Conservation (phyloP, 2,113 vertebrate genomes). For the Hyla sarda region DNA sequence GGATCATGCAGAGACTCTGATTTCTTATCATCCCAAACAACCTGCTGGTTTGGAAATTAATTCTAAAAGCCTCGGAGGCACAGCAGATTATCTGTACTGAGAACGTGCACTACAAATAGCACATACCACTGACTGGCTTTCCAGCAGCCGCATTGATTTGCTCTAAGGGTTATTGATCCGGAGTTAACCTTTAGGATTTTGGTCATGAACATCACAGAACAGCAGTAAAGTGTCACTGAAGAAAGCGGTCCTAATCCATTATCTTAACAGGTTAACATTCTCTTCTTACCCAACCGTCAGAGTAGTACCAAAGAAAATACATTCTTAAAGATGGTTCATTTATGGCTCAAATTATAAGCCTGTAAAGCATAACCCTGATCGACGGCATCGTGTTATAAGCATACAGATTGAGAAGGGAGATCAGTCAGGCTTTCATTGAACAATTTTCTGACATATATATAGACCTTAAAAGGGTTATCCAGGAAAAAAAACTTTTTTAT, state of each 20-base stretch:
- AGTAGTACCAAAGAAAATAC: not conserved
- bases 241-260: not conserved
- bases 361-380: not conserved
- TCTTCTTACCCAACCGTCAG: not conserved
- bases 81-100: slow-evolving; percentile 20
- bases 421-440: not conserved
- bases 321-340: not conserved
- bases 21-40: slow-evolving; percentile 19
- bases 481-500: no score
- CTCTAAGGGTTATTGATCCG: slow-evolving; percentile 30
- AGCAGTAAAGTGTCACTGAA: not conserved
- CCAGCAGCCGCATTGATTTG: not conserved
- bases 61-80: not conserved
- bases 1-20: not conserved
- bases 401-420: not conserved
- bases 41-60: slow-evolving; percentile 2
- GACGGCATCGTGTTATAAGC: not conserved
- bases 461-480: no score
- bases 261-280: slow-evolving; percentile 6
- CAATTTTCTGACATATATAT: not conserved
- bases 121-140: not conserved
- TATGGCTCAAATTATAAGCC: not conserved
- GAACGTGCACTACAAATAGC: not conserved
- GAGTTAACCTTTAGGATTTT: slow-evolving; percentile 22
- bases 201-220: slow-evolving; percentile 2